Conservation (phyloP, 2,113 vertebrate genomes). For the Numenius arquata region DNA sequence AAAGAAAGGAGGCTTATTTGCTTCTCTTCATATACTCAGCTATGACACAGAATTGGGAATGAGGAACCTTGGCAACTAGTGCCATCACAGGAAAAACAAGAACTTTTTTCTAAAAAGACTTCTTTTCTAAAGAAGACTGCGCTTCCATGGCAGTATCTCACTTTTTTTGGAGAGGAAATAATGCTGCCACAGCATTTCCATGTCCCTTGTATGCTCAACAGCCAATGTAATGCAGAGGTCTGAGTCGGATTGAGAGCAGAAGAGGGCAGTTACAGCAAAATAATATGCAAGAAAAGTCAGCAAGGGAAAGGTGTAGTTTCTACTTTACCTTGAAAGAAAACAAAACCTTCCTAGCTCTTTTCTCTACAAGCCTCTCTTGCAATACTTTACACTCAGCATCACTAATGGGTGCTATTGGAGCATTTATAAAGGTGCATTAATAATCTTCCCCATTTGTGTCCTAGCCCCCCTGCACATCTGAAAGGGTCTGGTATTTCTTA, state of each 20-base stretch:
- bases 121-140: not conserved
- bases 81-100: not conserved
- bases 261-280: not conserved
- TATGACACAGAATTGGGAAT: not conserved
- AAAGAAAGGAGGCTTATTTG: not conserved
- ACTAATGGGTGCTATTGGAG: not conserved
- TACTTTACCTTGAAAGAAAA: not conserved
- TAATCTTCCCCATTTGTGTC: not conserved
- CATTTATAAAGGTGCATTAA: not conserved
- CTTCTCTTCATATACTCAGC: not conserved
- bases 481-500: not conserved
- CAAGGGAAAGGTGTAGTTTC: not conserved
- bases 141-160: not conserved
- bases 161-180: not conserved
- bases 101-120: not conserved
- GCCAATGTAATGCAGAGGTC: not conserved
- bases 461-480: not conserved
- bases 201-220: not conserved
- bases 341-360: not conserved
- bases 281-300: not conserved
- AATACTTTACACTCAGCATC: not conserved
- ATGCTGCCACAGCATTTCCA: not conserved
- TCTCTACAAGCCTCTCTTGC: not conserved
- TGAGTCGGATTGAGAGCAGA: not conserved
- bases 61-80: not conserved